Percentiles rank a stretch among this genome's conserved stretches.
Conservation (phyloP, 2,797 vertebrate genomes). For the Oreochromis mossambicus region DNA sequence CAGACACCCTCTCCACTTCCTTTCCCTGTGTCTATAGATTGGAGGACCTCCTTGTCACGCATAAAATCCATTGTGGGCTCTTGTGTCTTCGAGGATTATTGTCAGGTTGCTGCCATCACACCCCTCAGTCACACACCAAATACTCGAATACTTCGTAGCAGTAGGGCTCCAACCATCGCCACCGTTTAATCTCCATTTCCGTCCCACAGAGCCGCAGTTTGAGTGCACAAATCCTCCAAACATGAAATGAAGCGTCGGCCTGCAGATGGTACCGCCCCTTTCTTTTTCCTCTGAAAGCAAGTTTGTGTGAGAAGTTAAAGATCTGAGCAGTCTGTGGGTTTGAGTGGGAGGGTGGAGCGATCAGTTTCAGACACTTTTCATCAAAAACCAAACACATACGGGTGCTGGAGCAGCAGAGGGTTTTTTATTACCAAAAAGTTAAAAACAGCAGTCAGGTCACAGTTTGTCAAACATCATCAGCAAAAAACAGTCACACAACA, state of each 20-base stretch:
- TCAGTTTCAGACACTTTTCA: background rate
- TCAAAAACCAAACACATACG: background rate
- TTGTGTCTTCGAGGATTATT: background rate
- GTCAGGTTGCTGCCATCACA: background rate
- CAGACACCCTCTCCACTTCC: background rate
- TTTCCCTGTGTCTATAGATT: background rate
- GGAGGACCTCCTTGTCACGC: background rate
- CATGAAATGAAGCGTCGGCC: background rate
- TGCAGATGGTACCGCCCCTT: background rate
- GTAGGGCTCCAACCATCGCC: background rate
- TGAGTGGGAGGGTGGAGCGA: background rate
- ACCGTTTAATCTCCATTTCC: rapidly evolving
- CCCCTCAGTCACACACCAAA: background rate
- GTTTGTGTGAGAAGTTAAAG: background rate
- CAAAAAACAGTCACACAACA: background rate
- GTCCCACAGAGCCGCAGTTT: background rate
- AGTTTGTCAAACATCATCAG: background rate
- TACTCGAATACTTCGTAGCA: background rate
- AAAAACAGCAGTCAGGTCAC: background rate
- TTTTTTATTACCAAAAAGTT: conserved; percentile 26
- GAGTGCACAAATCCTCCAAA: background rate
- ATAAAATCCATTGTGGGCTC: background rate
- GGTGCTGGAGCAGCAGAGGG: background rate
- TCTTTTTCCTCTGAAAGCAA: background rate
- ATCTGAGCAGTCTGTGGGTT: background rate